phyloP scores from a whole-genome alignment of 2,888 invertebrate species.

The Pollenia griseotomentosa region DNA sequence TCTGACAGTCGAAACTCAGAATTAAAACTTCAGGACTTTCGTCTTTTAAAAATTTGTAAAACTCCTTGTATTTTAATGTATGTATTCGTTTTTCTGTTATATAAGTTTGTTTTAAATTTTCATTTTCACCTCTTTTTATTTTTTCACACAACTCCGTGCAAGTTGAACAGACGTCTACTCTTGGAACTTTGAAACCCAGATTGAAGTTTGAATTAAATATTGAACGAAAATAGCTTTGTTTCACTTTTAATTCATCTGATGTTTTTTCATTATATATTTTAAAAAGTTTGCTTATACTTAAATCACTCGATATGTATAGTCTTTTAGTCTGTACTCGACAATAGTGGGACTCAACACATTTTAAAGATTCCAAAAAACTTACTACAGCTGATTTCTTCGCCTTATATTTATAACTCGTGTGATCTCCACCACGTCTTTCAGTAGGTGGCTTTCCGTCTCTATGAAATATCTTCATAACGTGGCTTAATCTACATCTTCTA shows the following conservation, averaged over 20 bases:
- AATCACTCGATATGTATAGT: slow-evolving; percentile 14
- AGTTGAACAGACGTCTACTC: slow-evolving; percentile 17
- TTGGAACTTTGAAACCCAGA: slow-evolving; percentile 25
- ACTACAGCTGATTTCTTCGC: slow-evolving; percentile 1
- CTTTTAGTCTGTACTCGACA: slow-evolving; percentile 17
- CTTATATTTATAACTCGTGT: not conserved
- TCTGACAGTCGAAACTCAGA: slow-evolving; percentile 15
- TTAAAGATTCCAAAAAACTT: slow-evolving; percentile 17
- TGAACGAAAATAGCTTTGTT: slow-evolving; percentile 23
- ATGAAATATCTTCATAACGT: slow-evolving; percentile 35
- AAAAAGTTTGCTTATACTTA: slow-evolving; percentile 21
- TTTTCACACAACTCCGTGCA: slow-evolving; percentile 18
- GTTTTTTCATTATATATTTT: slow-evolving; percentile 24
- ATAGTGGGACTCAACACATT: slow-evolving; percentile 32
- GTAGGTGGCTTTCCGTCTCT: slow-evolving; percentile 1
- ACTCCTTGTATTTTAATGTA: slow-evolving; percentile 23
- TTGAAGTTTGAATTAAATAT: slow-evolving; percentile 29
- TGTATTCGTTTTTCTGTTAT: slow-evolving; percentile 30
- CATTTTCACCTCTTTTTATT: slow-evolving; percentile 22
- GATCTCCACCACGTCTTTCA: slow-evolving; percentile 8
- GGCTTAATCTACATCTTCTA: slow-evolving; percentile 8
- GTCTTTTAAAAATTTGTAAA: slow-evolving; percentile 14
- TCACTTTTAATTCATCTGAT: slow-evolving; percentile 29
- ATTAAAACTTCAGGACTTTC: slow-evolving; percentile 29
- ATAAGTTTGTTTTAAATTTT: slow-evolving; percentile 24